A percentile compares a stretch with the other conserved stretches of the same genome.
Evolutionary conservation across 2,888 invertebrate species (phyloP).

Genomic region (Camponotus fellah): DNA sequence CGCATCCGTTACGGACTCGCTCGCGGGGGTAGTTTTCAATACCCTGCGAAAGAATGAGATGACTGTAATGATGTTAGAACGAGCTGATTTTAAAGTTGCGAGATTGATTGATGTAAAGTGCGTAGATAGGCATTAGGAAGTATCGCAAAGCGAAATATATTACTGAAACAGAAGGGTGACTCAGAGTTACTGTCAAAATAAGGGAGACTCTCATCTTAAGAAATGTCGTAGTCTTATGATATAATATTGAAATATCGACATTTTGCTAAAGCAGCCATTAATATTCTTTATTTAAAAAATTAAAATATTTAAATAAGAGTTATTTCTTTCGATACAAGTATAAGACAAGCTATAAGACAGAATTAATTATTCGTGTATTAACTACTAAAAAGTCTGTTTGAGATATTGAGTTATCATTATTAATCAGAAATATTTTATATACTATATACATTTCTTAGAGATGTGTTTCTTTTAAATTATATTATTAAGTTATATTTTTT

Average conservation of each 20-base stretch:
- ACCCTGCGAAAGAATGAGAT: constrained; percentile 35
- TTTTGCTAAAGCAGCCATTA: not conserved
- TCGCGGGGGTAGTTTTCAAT: constrained; percentile 52
- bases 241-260: not conserved
- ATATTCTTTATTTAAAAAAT: not conserved
- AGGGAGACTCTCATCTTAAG: not conserved
- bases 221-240: not conserved
- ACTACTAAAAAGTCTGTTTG: not conserved
- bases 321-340: no score
- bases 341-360: not conserved
- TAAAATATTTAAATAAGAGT: not conserved
- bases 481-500: not conserved
- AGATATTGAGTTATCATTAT: not conserved
- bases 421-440: not conserved
- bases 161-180: not conserved
- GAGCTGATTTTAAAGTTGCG: constrained; percentile 17
- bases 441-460: not conserved
- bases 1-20: constrained; percentile 54
- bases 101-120: constrained; percentile 18
- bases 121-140: not conserved
- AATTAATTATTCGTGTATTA: not conserved
- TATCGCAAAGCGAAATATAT: not conserved
- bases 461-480: not conserved
- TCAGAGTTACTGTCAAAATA: not conserved
- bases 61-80: constrained; percentile 10